These are phyloP conservation scores for Xestia rhomboidea DNA, from an alignment of 2,888 invertebrate genomes.

Conservation along the genomic window DNA sequence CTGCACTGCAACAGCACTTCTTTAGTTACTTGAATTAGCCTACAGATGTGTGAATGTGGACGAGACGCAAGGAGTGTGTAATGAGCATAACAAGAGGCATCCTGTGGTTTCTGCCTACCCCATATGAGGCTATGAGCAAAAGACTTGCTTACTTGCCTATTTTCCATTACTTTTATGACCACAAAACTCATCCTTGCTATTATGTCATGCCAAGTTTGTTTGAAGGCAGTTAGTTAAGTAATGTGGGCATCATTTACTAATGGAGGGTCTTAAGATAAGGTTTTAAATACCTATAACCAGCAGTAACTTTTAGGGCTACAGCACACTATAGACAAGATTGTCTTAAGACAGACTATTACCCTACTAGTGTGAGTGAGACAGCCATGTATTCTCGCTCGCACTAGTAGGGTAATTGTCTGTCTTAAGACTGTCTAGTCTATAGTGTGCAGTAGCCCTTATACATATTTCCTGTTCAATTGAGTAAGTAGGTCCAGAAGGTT, in stretches of 20 bases:
- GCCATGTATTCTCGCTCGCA: too few relatives aligned
- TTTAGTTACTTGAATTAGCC: too few relatives aligned
- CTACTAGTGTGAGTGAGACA: too few relatives aligned
- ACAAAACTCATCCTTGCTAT: not conserved
- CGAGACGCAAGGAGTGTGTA: not conserved
- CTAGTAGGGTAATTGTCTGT: too few relatives aligned
- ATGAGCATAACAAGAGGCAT: not conserved
- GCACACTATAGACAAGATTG: too few relatives aligned
- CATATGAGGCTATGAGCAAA: not conserved
- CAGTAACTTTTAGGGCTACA: not conserved
- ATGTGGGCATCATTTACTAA: constrained; percentile 19
- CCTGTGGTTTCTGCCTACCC: not conserved
- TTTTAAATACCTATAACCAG: not conserved
- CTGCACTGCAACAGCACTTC: too few relatives aligned
- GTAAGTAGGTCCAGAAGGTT: constrained; percentile 27
- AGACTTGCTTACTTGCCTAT: not conserved
- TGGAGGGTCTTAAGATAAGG: constrained; percentile 7
- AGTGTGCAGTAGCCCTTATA: too few relatives aligned
- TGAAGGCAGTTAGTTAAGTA: not conserved
- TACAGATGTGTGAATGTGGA: not conserved
- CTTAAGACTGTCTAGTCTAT: too few relatives aligned
- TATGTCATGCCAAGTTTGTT: not conserved
- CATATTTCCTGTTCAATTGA: constrained; percentile 1
- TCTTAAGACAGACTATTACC: too few relatives aligned
- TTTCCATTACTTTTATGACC: not conserved